Conservation (phyloP, 2,797 vertebrate genomes). For the Tachyglossus aculeatus region DNA sequence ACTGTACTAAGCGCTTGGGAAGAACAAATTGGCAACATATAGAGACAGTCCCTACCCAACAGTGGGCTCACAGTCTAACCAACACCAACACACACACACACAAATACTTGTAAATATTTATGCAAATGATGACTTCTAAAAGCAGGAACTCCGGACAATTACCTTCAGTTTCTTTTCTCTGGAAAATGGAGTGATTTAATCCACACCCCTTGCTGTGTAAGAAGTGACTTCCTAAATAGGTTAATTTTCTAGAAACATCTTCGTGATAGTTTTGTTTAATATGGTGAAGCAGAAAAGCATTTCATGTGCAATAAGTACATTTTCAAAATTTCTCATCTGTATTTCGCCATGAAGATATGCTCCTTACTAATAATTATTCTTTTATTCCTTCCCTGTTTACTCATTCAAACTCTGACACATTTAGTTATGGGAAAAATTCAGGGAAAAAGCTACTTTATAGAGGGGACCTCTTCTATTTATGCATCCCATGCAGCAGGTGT, state of each 20-base stretch:
- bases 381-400: constrained; percentile 7
- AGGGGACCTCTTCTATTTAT: neutral
- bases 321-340: neutral
- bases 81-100: too few species aligned
- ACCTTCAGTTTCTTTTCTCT: neutral
- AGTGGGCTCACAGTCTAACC: too few species aligned
- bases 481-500: constrained; percentile 1
- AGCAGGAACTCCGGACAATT: neutral
- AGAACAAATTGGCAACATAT: too few species aligned
- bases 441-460: neutral
- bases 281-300: neutral
- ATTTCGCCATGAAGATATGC: constrained; percentile 2
- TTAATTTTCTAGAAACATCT: neutral
- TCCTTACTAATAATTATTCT: neutral
- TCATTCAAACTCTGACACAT: neutral
- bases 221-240: neutral
- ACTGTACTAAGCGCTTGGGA: too few species aligned
- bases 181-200: neutral
- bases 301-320: neutral
- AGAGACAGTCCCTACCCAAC: too few species aligned
- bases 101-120: too few species aligned
- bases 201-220: neutral
- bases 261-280: neutral
- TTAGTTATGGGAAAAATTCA: neutral
- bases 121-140: too few species aligned